phyloP scores from a whole-genome alignment of 2,888 invertebrate species.

The Pseudeuparius sepicola region DNA sequence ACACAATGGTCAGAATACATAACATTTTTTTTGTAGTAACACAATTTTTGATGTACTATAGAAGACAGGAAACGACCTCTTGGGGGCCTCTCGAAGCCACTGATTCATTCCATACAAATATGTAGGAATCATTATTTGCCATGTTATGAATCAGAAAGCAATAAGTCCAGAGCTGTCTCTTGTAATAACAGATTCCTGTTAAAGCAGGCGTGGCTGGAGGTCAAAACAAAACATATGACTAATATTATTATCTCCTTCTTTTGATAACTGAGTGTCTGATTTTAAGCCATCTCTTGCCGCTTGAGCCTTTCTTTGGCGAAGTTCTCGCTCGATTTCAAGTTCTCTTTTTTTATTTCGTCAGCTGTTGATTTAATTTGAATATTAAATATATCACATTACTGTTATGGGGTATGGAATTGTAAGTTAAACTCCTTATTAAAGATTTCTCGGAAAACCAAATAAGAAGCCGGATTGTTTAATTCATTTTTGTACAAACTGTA shows the following conservation, averaged over 20 bases:
- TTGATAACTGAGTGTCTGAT: conserved; percentile 15
- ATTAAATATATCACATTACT: conserved; percentile 22
- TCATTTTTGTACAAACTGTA: conserved; percentile 18
- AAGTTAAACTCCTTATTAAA: conserved; percentile 22
- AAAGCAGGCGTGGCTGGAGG: conserved; percentile 27
- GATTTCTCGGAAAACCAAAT: conserved; percentile 19
- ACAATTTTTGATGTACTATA: conserved; percentile 21
- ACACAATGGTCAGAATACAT: too few species aligned
- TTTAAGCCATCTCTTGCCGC: conserved; percentile 19
- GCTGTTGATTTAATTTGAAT: conserved; percentile 17
- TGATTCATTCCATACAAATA: conserved; percentile 26
- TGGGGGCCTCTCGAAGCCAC: conserved; percentile 25
- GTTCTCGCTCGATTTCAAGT: conserved; percentile 16
- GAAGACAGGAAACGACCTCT: conserved; percentile 25
- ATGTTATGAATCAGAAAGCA: conserved; percentile 25
- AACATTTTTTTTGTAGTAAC: conserved; percentile 18
- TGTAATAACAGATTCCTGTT: conserved; percentile 26
- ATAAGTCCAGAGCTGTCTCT: conserved; percentile 27
- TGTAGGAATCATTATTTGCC: conserved; percentile 20
- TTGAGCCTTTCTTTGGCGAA: conserved; percentile 21
- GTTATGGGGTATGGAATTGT: conserved; percentile 21
- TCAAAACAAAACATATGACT: conserved; percentile 25
- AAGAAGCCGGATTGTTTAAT: conserved; percentile 15
- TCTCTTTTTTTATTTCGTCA: conserved; percentile 12
- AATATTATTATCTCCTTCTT: conserved; percentile 12